These are phyloP conservation scores for Glossosoma conforme DNA, from an alignment of 1,140 invertebrate genomes.

Conservation along the genomic window DNA sequence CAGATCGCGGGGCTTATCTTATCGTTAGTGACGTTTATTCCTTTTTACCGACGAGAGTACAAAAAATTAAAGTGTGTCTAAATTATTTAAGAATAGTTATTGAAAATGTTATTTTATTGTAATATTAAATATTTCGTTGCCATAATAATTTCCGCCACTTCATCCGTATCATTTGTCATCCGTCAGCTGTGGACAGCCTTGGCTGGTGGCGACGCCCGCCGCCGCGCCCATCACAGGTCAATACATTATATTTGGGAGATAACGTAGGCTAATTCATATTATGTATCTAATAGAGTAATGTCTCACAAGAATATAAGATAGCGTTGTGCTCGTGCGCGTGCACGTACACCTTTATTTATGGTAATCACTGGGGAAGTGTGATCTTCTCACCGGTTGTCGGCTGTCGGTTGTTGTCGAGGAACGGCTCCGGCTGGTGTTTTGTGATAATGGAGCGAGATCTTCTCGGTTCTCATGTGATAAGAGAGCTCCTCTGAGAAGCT, in stretches of 20 bases:
- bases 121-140: conserved; percentile 26
- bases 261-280: conserved; percentile 7
- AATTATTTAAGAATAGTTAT: conserved; percentile 30
- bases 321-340: not conserved
- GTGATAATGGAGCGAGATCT: conserved; percentile 26
- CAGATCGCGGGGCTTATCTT: conserved; percentile 13
- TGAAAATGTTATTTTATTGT: conserved; percentile 23
- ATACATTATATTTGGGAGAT: conserved; percentile 2
- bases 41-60: conserved; percentile 26
- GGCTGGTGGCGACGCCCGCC: too few species aligned
- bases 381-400: too few species aligned
- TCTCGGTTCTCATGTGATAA: conserved; percentile 27
- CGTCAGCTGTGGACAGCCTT: conserved; percentile 29
- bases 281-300: conserved; percentile 5
- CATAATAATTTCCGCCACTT: conserved; percentile 20
- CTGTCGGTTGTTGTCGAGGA: too few species aligned
- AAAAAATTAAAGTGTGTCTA: conserved; percentile 31
- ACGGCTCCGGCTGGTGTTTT: conserved; percentile 6
- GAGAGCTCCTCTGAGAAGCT: conserved; percentile 22
- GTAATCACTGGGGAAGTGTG: not conserved
- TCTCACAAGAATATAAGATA: not conserved
- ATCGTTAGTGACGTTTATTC: conserved; percentile 26
- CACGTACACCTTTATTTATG: not conserved
- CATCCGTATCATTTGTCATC: conserved; percentile 24
- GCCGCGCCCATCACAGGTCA: too few species aligned